Evolutionary conservation across 2,888 invertebrate species (phyloP).

Genomic region (Pasiphila rectangulata): DNA sequence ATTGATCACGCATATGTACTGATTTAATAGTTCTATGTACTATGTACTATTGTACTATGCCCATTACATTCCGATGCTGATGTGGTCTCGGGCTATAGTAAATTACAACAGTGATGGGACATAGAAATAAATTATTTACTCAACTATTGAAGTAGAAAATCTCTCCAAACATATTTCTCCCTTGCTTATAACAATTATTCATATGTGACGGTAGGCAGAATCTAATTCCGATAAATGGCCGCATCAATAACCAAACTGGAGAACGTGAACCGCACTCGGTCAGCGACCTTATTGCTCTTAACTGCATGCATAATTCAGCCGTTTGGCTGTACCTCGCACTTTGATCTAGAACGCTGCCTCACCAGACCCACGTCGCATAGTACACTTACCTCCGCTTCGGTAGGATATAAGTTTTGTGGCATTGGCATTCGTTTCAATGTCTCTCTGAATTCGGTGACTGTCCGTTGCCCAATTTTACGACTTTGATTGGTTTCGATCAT

Average conservation of each 20-base stretch:
- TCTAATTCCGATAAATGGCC: slow-evolving; percentile 20
- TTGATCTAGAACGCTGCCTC: slow-evolving; percentile 26
- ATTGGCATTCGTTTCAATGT: background rate
- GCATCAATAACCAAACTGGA: slow-evolving; percentile 21
- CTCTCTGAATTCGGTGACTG: background rate
- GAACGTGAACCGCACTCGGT: slow-evolving; percentile 24
- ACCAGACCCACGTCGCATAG: slow-evolving; percentile 7
- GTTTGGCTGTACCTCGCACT: slow-evolving; percentile 27
- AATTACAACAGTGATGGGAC: slow-evolving; percentile 35
- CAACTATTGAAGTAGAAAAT: too few species aligned
- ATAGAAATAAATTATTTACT: background rate
- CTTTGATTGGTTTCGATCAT: too few species aligned
- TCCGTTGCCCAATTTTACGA: too few species aligned
- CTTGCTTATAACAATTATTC: background rate
- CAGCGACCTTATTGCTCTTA: slow-evolving; percentile 31
- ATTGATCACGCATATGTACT: slow-evolving; percentile 26
- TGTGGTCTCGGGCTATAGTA: slow-evolving; percentile 48
- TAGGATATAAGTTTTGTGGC: background rate
- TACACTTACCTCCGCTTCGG: background rate
- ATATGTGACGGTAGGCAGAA: slow-evolving; percentile 11
- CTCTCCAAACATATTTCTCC: too few species aligned
- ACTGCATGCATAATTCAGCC: slow-evolving; percentile 32
- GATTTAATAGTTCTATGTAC: slow-evolving; percentile 29
- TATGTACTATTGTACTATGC: slow-evolving; percentile 25
- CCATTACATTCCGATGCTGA: slow-evolving; percentile 47